Conservation (phyloP, 2,888 invertebrate species). For the Eupithecia subfuscata region DNA sequence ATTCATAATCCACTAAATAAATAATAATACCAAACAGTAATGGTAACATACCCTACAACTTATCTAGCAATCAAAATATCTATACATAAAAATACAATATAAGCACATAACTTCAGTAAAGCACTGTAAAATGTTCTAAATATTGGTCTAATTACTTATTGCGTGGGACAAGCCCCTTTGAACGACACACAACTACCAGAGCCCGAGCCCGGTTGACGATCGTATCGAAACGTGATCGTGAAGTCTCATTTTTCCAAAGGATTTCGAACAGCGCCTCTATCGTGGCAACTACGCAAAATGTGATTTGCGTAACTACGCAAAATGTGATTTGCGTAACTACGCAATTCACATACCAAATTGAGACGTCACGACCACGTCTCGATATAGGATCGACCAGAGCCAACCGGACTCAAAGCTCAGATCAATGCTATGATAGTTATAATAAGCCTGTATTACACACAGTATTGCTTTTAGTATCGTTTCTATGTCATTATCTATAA, state of each 20-base stretch:
- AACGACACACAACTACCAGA: conserved; percentile 59
- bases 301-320: too few relatives aligned
- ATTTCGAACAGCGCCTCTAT: too few relatives aligned
- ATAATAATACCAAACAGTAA: conserved; percentile 76
- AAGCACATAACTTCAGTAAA: conserved; percentile 77
- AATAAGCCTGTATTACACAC: conserved; percentile 54
- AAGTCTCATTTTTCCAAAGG: too few relatives aligned
- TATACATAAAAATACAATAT: conserved; percentile 72
- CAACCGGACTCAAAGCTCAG: conserved; percentile 19
- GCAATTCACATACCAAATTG: too few relatives aligned
- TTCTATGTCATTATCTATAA: conserved; percentile 35
- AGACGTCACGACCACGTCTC: too few relatives aligned
- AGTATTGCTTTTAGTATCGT: conserved; percentile 46
- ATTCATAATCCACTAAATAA: conserved; percentile 74
- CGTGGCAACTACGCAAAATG: too few relatives aligned
- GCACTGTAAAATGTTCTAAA: conserved; percentile 81
- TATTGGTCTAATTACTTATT: conserved; percentile 83
- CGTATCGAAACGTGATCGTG: too few relatives aligned
- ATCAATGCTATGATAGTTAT: conserved; percentile 64
- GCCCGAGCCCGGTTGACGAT: too few relatives aligned
- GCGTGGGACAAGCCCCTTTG: conserved; percentile 66
- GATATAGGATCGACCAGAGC: too few relatives aligned
- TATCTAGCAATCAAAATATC: conserved; percentile 70
- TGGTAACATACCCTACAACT: conserved; percentile 79
- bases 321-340: too few relatives aligned